Percentiles rank a stretch among this genome's conserved stretches.
Evolutionary conservation across 2,113 vertebrate genomes (phyloP).

Genomic region (Scortum barcoo): DNA sequence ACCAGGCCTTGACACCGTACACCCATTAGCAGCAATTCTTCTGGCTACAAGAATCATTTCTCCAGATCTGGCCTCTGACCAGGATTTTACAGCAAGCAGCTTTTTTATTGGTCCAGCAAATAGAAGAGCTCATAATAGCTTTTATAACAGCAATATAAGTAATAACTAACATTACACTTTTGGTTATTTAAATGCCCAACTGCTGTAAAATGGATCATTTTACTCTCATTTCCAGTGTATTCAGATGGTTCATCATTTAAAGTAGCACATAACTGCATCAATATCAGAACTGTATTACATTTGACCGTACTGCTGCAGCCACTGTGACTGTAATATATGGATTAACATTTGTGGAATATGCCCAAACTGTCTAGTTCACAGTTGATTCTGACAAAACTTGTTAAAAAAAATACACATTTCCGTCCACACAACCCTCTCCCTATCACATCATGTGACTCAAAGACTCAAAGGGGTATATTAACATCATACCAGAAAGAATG

Average conservation of each 20-base stretch:
- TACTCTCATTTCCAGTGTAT: not conserved
- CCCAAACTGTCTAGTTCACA: no score
- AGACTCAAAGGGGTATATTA: not conserved
- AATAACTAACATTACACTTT: slow-evolving; percentile 19
- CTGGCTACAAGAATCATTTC: slow-evolving; percentile 34
- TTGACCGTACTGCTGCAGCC: not conserved
- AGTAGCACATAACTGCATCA: not conserved
- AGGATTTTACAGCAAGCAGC: slow-evolving; percentile 26
- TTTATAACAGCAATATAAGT: slow-evolving; percentile 34
- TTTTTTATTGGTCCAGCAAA: slow-evolving; percentile 39
- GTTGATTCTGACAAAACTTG: no score
- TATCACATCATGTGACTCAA: not conserved
- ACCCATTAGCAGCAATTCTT: slow-evolving; percentile 26
- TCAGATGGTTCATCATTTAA: slow-evolving; percentile 12
- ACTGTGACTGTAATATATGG: no score
- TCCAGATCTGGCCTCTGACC: slow-evolving; percentile 44
- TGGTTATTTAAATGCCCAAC: slow-evolving; percentile 3
- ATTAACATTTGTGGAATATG: not conserved
- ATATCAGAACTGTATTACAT: not conserved
- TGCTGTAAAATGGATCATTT: slow-evolving; percentile 10
- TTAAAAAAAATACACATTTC: not conserved
- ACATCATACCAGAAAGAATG: not conserved
- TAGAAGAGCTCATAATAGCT: slow-evolving; percentile 34
- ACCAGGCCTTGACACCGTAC: slow-evolving; percentile 13
- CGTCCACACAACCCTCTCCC: not conserved